Percentiles rank a stretch among this genome's conserved stretches.
These are phyloP conservation scores for Hirtodrosophila duncani DNA, from an alignment of 2,888 invertebrate genomes.

Conservation along the genomic window DNA sequence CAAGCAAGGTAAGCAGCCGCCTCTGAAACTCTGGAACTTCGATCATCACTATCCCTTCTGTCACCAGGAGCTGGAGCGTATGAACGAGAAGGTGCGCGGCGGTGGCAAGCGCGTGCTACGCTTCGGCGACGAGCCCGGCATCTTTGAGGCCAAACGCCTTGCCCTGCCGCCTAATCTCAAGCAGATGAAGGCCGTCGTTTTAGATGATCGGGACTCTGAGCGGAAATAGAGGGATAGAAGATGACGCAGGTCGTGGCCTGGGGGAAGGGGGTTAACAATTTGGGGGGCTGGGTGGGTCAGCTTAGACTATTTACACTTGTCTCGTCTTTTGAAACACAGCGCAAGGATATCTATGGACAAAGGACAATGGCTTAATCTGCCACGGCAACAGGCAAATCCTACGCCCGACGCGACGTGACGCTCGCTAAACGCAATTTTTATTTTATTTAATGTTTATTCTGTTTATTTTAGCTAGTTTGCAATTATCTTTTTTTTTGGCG, in stretches of 20 bases:
- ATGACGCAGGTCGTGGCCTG: not conserved
- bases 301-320: too few species aligned
- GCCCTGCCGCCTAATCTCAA: slow-evolving; percentile 30
- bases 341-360: too few species aligned
- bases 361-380: too few species aligned
- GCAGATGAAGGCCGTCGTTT: slow-evolving; percentile 51
- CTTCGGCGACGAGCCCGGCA: slow-evolving; percentile 62
- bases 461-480: too few species aligned
- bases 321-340: too few species aligned
- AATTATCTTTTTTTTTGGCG: too few species aligned
- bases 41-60: not conserved
- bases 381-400: not conserved
- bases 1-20: slow-evolving; percentile 69
- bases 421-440: too few species aligned
- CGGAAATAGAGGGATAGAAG: slow-evolving; percentile 18
- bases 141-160: slow-evolving; percentile 27
- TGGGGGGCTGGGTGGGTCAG: slow-evolving; percentile 5
- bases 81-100: slow-evolving; percentile 73
- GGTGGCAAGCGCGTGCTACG: slow-evolving; percentile 72
- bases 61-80: slow-evolving; percentile 69
- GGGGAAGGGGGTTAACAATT: slow-evolving; percentile 6
- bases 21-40: not conserved
- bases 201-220: slow-evolving; percentile 65
- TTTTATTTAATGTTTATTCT: too few species aligned
- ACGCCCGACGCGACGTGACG: too few species aligned